Evolutionary conservation across 2,888 invertebrate genomes (phyloP).

Genomic region (Lepidocyrtinus sp.): DNA sequence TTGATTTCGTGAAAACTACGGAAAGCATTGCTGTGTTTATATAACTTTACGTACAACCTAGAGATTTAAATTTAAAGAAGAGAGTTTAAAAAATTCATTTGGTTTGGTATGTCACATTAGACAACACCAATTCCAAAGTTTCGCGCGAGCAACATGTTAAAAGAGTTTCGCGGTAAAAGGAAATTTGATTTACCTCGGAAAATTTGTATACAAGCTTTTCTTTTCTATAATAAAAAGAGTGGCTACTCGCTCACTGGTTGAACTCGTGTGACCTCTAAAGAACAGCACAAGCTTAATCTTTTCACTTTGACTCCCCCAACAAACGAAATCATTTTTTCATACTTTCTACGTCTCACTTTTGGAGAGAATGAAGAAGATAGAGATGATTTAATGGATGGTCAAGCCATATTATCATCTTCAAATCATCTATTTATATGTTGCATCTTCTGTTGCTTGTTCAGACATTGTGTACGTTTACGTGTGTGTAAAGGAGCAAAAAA

Average conservation of each 20-base stretch:
- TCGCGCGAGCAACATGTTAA: too few relatives aligned
- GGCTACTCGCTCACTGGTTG: too few relatives aligned
- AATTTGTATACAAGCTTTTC: background rate
- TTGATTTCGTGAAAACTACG: constrained; percentile 9
- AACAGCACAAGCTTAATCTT: background rate
- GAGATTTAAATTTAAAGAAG: constrained; percentile 13
- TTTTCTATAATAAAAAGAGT: background rate
- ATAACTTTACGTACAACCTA: constrained; percentile 19
- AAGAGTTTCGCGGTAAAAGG: too few relatives aligned
- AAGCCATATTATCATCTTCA: constrained; percentile 8
- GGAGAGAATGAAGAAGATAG: background rate
- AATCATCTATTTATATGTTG: too few relatives aligned
- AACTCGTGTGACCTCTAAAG: background rate
- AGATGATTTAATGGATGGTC: constrained; percentile 22
- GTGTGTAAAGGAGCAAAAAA: constrained; percentile 23
- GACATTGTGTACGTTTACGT: too few relatives aligned
- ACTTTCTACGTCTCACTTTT: background rate
- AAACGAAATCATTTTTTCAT: too few relatives aligned
- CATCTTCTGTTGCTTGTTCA: too few relatives aligned
- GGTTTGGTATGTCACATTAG: background rate
- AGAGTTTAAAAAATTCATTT: background rate
- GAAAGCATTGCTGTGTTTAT: constrained; percentile 5
- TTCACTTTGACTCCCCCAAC: too few relatives aligned
- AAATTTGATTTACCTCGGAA: background rate
- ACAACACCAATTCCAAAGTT: background rate